These are phyloP conservation scores for Drosophila littoralis DNA, from an alignment of 1,140 invertebrate genomes.

Conservation along the genomic window DNA sequence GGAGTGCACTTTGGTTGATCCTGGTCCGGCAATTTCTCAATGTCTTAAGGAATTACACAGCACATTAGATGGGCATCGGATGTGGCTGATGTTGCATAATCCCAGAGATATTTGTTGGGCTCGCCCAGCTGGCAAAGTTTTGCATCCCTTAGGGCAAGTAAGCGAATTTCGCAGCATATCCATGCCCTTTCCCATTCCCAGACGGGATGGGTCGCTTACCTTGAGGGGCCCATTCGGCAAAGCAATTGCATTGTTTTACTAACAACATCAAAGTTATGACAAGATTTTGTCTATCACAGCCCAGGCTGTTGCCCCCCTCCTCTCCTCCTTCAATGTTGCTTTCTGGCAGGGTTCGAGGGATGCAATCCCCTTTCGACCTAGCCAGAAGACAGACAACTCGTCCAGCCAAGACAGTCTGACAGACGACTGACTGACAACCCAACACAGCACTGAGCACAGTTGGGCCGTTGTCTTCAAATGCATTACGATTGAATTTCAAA, in stretches of 20 bases:
- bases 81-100: conserved; percentile 69
- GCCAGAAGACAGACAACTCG: not conserved
- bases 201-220: conserved; percentile 57
- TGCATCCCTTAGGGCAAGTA: conserved; percentile 44
- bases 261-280: conserved; percentile 83
- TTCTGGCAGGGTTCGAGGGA: conserved; percentile 48
- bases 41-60: conserved; percentile 70
- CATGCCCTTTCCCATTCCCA: conserved; percentile 59
- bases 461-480: conserved; percentile 50
- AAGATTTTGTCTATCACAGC: conserved; percentile 81
- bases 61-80: conserved; percentile 68
- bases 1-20: conserved; percentile 5
- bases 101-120: conserved; percentile 41
- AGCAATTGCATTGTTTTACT: conserved; percentile 79
- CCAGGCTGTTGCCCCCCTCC: conserved; percentile 43
- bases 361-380: conserved; percentile 41
- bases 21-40: conserved; percentile 75
- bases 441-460: not conserved
- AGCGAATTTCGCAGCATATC: conserved; percentile 60
- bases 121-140: conserved; percentile 61
- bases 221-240: conserved; percentile 51
- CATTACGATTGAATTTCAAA: conserved; percentile 82
- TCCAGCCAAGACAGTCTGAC: conserved; percentile 29
- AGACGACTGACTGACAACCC: conserved; percentile 67
- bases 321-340: conserved; percentile 3